These are phyloP conservation scores for Tichodroma muraria DNA, from an alignment of 2,113 vertebrate genomes.

Conservation along the genomic window DNA sequence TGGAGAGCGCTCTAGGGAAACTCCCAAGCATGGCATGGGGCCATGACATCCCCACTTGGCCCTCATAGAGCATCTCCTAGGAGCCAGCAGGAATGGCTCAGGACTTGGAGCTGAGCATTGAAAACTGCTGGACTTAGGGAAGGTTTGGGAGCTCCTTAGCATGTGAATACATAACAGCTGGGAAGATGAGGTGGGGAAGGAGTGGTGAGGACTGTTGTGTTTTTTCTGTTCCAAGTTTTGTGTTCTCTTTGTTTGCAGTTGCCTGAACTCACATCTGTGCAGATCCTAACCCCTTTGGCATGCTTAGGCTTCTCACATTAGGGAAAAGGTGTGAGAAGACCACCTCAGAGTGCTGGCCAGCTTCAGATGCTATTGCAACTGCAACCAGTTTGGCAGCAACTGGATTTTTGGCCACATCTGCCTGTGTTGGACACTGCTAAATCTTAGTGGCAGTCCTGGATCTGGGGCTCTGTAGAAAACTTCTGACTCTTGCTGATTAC, in stretches of 20 bases:
- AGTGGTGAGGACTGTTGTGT: neutral
- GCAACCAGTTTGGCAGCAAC: neutral
- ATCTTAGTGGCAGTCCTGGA: neutral
- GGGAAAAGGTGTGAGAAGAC: neutral
- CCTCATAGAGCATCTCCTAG: neutral
- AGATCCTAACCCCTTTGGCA: neutral
- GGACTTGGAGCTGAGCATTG: neutral
- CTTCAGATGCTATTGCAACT: neutral
- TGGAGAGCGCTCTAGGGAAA: neutral
- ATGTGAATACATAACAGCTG: neutral
- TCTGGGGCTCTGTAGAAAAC: neutral
- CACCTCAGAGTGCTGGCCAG: neutral
- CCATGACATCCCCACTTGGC: neutral
- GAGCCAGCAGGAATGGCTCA: neutral
- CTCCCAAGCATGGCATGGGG: rapidly evolving
- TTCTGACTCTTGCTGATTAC: neutral
- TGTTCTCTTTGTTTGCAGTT: neutral
- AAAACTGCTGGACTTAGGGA: neutral
- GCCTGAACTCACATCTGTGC: neutral
- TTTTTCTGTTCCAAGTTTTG: neutral
- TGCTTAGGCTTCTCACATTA: neutral
- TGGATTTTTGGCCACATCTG: neutral
- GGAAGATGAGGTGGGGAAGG: neutral
- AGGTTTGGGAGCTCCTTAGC: neutral
- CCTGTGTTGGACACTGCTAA: neutral